Conservation (phyloP, 2,113 vertebrate species). For the Sylvia atricapilla region DNA sequence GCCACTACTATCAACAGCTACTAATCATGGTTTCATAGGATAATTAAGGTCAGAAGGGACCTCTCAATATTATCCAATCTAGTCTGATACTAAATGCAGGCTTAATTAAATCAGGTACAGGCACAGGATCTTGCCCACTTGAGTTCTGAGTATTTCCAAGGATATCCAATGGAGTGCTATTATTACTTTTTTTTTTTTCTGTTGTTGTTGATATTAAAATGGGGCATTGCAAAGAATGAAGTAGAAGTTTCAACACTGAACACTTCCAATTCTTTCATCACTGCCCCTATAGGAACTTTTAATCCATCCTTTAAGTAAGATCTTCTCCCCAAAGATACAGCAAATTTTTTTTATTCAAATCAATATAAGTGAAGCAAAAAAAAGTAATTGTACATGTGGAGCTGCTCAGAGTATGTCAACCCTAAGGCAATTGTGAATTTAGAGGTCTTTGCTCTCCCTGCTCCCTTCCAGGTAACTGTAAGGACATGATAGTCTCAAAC, state of each 20-base stretch:
- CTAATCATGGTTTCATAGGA: slow-evolving; percentile 29
- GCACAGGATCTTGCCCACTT: not conserved
- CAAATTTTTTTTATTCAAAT: not conserved
- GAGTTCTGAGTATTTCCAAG: not conserved
- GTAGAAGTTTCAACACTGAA: not conserved
- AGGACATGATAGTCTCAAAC: not conserved
- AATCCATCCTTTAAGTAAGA: not conserved
- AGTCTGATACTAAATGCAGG: not conserved
- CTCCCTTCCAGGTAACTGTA: not conserved
- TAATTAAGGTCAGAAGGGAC: slow-evolving; percentile 34
- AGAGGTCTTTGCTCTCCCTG: not conserved
- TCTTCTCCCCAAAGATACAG: not conserved
- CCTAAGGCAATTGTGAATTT: not conserved
- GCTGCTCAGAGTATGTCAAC: not conserved
- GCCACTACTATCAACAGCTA: not conserved
- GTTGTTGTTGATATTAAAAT: not conserved
- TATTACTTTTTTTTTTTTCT: not conserved
- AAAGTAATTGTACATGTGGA: not conserved
- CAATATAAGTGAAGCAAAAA: not conserved
- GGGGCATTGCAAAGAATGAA: not conserved
- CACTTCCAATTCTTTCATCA: not conserved
- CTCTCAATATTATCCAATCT: not conserved
- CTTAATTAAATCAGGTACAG: slow-evolving; percentile 2
- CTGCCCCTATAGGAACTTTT: not conserved
- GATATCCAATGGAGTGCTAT: not conserved